These are phyloP conservation scores for Cryptomyrus ogoouensis DNA, from an alignment of 2,113 vertebrate species.

Conservation along the genomic window DNA sequence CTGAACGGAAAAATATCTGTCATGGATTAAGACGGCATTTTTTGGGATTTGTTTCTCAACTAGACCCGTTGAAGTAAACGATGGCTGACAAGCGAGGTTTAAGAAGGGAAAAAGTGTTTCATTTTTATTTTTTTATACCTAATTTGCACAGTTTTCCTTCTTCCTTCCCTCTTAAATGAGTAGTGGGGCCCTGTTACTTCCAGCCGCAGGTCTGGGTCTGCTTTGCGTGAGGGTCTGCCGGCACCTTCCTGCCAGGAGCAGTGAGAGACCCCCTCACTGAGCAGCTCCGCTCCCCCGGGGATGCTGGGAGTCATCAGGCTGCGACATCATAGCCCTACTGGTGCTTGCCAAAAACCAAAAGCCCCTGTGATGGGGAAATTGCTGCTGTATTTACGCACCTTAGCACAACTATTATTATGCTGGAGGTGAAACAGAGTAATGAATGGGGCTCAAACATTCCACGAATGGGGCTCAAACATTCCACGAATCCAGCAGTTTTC, in stretches of 20 bases:
- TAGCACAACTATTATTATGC: constrained; percentile 45
- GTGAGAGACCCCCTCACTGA: neutral
- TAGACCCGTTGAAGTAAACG: neutral
- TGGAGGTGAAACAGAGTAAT: constrained; percentile 39
- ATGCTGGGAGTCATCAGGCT: constrained; percentile 9
- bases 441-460: constrained; percentile 23
- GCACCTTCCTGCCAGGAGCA: neutral
- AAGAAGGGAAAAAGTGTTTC: constrained; percentile 11
- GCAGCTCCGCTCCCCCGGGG: neutral
- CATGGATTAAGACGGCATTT: neutral
- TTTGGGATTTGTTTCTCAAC: neutral
- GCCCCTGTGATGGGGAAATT: constrained; percentile 43
- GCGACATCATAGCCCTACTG: constrained; percentile 27
- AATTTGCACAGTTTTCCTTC: neutral
- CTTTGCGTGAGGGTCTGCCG: neutral
- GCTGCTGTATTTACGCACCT: constrained; percentile 44
- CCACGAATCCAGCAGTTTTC: constrained; percentile 47
- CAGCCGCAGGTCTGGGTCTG: neutral
- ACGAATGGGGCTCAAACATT: constrained; percentile 38
- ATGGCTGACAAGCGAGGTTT: constrained; percentile 22
- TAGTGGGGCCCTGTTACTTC: neutral
- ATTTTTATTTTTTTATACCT: neutral
- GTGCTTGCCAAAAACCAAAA: constrained; percentile 17
- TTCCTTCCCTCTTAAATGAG: neutral
- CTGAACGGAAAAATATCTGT: constrained; percentile 31